Evolutionary conservation across 2,113 vertebrate species (phyloP).

Genomic region (Pseudorhombus dupliciocellatus): DNA sequence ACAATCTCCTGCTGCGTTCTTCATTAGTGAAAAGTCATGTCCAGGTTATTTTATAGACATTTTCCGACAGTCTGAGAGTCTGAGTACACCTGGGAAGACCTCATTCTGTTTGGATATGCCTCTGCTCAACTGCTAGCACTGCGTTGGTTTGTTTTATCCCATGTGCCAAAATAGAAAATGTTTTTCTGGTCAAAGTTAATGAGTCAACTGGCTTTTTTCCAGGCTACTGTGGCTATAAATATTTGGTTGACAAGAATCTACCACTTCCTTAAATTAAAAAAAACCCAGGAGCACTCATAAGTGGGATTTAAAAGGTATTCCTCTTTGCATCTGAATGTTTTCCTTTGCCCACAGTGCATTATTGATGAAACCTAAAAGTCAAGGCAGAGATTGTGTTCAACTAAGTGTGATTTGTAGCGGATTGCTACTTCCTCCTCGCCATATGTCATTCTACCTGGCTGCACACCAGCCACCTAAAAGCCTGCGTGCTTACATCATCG

Average conservation of each 20-base stretch:
- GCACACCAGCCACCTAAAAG: conserved; percentile 68
- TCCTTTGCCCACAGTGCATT: conserved; percentile 64
- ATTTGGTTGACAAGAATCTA: conserved; percentile 16
- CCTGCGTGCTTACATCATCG: conserved; percentile 58
- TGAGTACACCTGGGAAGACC: no score
- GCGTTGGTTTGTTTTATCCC: conserved; percentile 24
- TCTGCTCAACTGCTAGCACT: conserved; percentile 24
- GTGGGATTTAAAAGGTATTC: conserved; percentile 77
- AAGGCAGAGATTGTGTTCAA: conserved; percentile 73
- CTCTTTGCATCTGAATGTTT: conserved; percentile 77
- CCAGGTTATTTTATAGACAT: no score
- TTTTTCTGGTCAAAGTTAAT: conserved; percentile 43
- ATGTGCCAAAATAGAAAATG: conserved; percentile 41
- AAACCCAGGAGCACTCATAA: conserved; percentile 63
- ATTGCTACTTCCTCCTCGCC: conserved; percentile 55
- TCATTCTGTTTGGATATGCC: background rate
- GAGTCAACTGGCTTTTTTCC: conserved; percentile 30
- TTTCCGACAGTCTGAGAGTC: no score
- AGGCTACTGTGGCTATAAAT: conserved; percentile 23
- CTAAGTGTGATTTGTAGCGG: conserved; percentile 67
- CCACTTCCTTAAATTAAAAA: conserved; percentile 4
- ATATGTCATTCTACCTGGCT: conserved; percentile 73
- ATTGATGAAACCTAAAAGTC: conserved; percentile 76
- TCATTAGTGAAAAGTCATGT: no score
- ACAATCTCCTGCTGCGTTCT: no score